These are phyloP conservation scores for Dolichoris vasculosae DNA, from an alignment of 1,140 invertebrate genomes.

Conservation along the genomic window DNA sequence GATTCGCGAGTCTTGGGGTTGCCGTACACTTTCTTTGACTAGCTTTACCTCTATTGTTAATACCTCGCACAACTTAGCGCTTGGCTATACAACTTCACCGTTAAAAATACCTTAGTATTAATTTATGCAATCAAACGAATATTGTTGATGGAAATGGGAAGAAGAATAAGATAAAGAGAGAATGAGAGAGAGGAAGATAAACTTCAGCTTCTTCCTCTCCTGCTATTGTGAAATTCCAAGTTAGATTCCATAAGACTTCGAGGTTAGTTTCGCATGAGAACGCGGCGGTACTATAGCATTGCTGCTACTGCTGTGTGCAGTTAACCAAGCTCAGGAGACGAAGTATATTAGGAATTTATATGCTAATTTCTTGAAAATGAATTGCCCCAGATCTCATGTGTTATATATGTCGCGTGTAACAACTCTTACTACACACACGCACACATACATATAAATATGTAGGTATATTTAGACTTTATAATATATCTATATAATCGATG, in stretches of 20 bases:
- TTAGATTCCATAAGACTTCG: slow-evolving; percentile 41
- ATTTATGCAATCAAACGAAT: slow-evolving; percentile 54
- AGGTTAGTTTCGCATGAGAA: slow-evolving; percentile 31
- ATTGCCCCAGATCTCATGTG: slow-evolving; percentile 28
- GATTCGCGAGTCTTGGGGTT: slow-evolving; percentile 9
- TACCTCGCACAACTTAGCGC: background rate
- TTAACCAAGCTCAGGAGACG: slow-evolving; percentile 38
- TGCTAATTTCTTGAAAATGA: slow-evolving; percentile 52
- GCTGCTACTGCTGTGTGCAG: background rate
- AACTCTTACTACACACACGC: background rate
- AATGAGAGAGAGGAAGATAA: background rate
- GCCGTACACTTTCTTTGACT: background rate
- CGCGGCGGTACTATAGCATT: background rate
- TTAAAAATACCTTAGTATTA: slow-evolving; percentile 37
- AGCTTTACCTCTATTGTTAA: background rate
- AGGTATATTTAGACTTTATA: background rate
- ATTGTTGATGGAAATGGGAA: slow-evolving; percentile 38
- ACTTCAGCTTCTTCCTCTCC: background rate
- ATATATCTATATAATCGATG: background rate
- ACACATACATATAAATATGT: slow-evolving; percentile 3
- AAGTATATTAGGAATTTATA: slow-evolving; percentile 54
- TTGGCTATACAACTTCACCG: background rate
- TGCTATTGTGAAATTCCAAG: slow-evolving; percentile 25
- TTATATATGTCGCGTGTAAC: slow-evolving; percentile 16
- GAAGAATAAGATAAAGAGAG: background rate